Evolutionary conservation across 2,888 invertebrate species (phyloP), one percentile per base, ranked within the genome.

Genomic region (Baronia brevicornis): DNA sequence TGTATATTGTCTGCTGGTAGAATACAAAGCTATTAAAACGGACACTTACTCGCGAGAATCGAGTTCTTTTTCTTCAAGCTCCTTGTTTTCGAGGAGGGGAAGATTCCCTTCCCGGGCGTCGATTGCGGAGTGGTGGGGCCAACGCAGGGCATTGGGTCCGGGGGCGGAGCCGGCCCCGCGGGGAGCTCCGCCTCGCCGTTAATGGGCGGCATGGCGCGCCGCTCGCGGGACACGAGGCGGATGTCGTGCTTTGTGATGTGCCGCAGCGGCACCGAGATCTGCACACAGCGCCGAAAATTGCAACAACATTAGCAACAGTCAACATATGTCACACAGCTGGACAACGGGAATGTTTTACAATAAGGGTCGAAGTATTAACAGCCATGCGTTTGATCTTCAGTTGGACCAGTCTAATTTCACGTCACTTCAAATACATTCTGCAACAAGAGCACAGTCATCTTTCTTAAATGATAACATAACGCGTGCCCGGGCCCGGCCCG

Each of bases 31-130:
- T n/a, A n/a, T n/a, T n/a, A n/a, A n/a, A 26, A 6, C 6, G 12
- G 17, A 25, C 11, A 86, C 90, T 88, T 59, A 91, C 91, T 93
- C 19, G 91, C 90, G 15, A 92, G 74, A 15, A 92, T 84, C 11
- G 89, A 89, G 58, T 91, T 92, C 57, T 90, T 91, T 74, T 92
- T 92, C 57, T 91, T 91, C 20, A 87, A 66, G n/a, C 87, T 87
- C 39, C 88, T 70, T 0, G 86, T 86, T 57, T 90, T 89, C 38
- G 84, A 80, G 0, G 84, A 69, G 12, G 86, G 85, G 51, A 88
- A 87, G 43, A 88, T 85, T 9, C 85, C 86, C n/a, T 87, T 60
- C 1, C 15, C 4, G 36, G 77, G 77, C 0, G 79, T 64, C 18
- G 84, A 80, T 48, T 29, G 46, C 41, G 41, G 39, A 19, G 45